Percentiles rank a stretch among this genome's conserved stretches.
Evolutionary conservation across 2,888 invertebrate species (phyloP).

Genomic region (Pandemis corylana): DNA sequence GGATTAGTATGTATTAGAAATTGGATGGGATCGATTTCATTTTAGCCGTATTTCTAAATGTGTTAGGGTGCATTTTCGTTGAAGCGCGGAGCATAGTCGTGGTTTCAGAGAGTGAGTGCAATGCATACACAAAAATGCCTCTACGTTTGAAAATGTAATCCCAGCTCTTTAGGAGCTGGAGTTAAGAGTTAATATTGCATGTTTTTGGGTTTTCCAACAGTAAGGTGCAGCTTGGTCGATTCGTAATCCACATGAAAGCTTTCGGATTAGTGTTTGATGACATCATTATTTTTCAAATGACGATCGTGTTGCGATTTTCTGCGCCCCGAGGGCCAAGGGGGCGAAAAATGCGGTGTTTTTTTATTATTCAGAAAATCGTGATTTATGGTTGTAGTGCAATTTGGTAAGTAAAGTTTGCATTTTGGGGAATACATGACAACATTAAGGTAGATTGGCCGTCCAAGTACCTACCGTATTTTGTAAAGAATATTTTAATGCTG

Average conservation of each 20-base stretch:
- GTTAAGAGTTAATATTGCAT: slow-evolving; percentile 53
- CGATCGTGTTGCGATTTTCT: slow-evolving; percentile 79
- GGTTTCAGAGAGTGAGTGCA: slow-evolving; percentile 60
- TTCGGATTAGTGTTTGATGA: slow-evolving; percentile 85
- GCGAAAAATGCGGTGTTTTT: slow-evolving; percentile 53
- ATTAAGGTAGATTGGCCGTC: slow-evolving; percentile 30
- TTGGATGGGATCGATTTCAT: slow-evolving; percentile 24
- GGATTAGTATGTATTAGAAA: slow-evolving; percentile 26
- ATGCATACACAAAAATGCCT: slow-evolving; percentile 40
- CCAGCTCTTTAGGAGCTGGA: slow-evolving; percentile 16
- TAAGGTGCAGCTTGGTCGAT: slow-evolving; percentile 50
- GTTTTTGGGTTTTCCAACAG: slow-evolving; percentile 11
- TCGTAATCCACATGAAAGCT: slow-evolving; percentile 84
- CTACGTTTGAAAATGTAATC: slow-evolving; percentile 21
- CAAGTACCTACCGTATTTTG: neutral
- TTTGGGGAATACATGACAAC: slow-evolving; percentile 36
- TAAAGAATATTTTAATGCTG: neutral
- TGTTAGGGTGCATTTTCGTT: slow-evolving; percentile 50
- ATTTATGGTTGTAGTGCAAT: slow-evolving; percentile 72
- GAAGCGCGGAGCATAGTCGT: slow-evolving; percentile 51
- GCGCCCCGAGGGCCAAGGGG: slow-evolving; percentile 62
- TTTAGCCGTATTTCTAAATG: slow-evolving; percentile 25
- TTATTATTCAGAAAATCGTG: slow-evolving; percentile 60
- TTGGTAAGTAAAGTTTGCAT: slow-evolving; percentile 49
- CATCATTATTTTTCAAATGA: slow-evolving; percentile 83